A percentile compares a stretch with the other conserved stretches of the same genome.
phyloP scores from a whole-genome alignment of 2,797 vertebrate genomes.

The Galagoides demidoff region DNA sequence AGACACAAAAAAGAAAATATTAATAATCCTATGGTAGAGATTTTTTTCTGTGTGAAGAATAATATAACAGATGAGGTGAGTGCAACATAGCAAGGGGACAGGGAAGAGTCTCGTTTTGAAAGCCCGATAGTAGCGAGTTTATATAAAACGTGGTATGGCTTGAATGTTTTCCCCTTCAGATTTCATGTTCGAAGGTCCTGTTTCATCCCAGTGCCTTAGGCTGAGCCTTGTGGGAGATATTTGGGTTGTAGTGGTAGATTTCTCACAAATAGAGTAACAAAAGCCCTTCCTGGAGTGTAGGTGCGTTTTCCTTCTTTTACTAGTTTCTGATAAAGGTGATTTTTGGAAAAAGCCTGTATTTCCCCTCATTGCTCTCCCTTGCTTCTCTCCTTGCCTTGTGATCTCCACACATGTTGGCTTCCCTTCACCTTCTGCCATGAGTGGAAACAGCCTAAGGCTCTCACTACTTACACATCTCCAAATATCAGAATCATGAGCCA shows the following conservation, averaged over 20 bases:
- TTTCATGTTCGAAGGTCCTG: neutral
- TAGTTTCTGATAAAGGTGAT: neutral
- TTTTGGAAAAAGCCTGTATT: neutral
- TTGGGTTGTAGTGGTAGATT: neutral
- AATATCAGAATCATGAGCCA: neutral
- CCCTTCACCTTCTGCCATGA: neutral
- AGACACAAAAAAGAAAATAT: neutral
- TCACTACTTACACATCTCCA: neutral
- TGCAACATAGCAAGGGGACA: neutral
- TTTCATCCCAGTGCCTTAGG: neutral
- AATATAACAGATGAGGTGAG: neutral
- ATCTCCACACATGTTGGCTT: neutral
- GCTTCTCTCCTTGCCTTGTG: neutral
- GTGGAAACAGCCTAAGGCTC: neutral
- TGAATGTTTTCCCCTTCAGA: neutral
- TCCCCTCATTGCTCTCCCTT: neutral
- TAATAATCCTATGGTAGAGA: neutral
- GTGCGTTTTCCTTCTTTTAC: neutral
- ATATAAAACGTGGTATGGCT: accelerated
- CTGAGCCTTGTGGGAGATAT: neutral
- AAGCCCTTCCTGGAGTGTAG: neutral
- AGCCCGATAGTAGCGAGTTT: neutral
- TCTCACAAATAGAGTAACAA: neutral
- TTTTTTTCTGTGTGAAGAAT: neutral
- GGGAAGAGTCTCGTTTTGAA: neutral